Percentiles rank a stretch among this genome's conserved stretches.
Conservation (phyloP, 1,140 invertebrate genomes). For the Hylaeus anthracinus region DNA sequence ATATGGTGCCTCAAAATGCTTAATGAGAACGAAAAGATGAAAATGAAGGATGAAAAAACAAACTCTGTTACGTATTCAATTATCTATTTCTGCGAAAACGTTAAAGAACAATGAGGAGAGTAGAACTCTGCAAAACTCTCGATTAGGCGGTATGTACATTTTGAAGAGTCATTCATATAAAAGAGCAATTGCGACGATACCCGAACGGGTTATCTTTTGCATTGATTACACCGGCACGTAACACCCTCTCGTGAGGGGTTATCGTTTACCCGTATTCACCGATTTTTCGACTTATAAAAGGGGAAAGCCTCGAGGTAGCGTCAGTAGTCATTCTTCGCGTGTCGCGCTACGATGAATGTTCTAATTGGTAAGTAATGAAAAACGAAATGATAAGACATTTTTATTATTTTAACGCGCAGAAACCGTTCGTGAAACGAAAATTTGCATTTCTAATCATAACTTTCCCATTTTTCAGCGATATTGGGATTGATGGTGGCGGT, state of each 20-base stretch:
- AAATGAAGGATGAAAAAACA: neutral
- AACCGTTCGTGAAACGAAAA: neutral
- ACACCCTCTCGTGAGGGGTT: constrained; percentile 72
- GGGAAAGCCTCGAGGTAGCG: constrained; percentile 47
- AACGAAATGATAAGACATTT: neutral
- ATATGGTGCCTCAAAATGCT: neutral
- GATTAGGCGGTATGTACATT: constrained; percentile 36
- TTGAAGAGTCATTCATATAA: constrained; percentile 20
- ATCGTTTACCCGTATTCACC: constrained; percentile 65
- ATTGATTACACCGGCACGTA: constrained; percentile 62
- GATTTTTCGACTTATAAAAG: constrained; percentile 76
- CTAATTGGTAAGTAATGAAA: constrained; percentile 64
- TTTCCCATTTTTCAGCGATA: constrained; percentile 55
- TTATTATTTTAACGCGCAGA: neutral
- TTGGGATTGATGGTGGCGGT: constrained; percentile 55
- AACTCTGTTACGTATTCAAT: neutral
- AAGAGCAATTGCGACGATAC: constrained; percentile 32
- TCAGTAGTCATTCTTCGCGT: constrained; percentile 71
- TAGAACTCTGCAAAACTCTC: neutral
- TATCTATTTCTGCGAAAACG: neutral
- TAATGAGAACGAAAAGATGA: neutral
- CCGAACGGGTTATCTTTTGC: constrained; percentile 70
- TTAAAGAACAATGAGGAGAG: neutral
- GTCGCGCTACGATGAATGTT: constrained; percentile 63
- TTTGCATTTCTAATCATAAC: neutral